Evolutionary conservation across 2,888 invertebrate genomes (phyloP).

Genomic region (Malthinus seriepunctatus): DNA sequence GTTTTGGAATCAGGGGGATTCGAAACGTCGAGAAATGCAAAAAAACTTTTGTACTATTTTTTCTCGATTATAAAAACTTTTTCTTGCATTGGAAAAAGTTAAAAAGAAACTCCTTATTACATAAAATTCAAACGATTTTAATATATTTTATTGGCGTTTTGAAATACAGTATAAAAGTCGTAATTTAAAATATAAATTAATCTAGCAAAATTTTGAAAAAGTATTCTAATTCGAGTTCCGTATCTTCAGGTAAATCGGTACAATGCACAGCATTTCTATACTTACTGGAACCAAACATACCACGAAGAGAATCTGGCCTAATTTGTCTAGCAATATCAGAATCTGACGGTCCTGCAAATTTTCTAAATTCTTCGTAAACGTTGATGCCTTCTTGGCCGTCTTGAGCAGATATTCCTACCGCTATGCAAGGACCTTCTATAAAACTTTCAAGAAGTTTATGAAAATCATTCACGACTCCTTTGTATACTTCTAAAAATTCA

Average conservation of each 20-base stretch:
- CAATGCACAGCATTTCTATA: conserved; percentile 90
- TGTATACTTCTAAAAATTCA: conserved; percentile 92
- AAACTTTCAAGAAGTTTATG: conserved; percentile 84
- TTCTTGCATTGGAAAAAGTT: too few species aligned
- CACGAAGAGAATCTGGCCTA: conserved; percentile 81
- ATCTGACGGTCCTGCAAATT: conserved; percentile 86
- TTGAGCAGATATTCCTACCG: conserved; percentile 77
- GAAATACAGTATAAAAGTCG: background rate
- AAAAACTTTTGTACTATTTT: too few species aligned
- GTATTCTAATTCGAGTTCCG: conserved; percentile 79
- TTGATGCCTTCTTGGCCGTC: conserved; percentile 56
- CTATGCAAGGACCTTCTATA: conserved; percentile 83
- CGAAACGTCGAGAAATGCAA: too few species aligned
- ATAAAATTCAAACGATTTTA: background rate
- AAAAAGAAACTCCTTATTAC: background rate
- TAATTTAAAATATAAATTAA: conserved; percentile 10
- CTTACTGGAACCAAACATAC: conserved; percentile 80
- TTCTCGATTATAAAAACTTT: too few species aligned
- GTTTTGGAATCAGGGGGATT: too few species aligned
- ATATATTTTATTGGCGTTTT: background rate
- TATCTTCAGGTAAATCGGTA: conserved; percentile 90
- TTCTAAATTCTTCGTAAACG: conserved; percentile 74
- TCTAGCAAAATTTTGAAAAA: conserved; percentile 71
- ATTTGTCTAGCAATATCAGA: conserved; percentile 88
- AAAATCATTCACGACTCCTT: conserved; percentile 78